Conservation (phyloP, 2,113 vertebrate species). For the Tachycineta bicolor region DNA sequence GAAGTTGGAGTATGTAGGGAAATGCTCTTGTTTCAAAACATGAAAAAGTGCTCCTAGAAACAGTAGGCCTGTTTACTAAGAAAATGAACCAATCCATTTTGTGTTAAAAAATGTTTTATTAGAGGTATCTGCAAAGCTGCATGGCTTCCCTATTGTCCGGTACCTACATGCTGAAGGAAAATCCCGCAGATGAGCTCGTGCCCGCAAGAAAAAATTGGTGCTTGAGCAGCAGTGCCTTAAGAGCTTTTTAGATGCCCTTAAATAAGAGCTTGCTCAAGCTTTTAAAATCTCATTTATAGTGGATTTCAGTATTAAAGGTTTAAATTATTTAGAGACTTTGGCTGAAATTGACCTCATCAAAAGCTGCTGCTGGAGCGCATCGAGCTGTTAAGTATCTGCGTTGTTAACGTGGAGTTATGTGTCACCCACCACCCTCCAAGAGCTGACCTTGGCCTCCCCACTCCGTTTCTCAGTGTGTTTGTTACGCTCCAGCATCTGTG, state of each 20-base stretch:
- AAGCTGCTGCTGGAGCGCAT: constrained; percentile 15
- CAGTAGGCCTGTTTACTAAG: background rate
- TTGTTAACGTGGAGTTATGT: background rate
- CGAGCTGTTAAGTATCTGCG: background rate
- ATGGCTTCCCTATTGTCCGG: background rate
- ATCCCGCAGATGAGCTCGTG: background rate
- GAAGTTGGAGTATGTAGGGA: background rate
- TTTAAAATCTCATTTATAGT: constrained; percentile 13
- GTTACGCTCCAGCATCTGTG: background rate
- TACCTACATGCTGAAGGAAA: background rate
- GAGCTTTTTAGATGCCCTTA: background rate
- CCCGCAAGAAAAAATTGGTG: background rate
- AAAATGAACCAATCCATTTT: background rate
- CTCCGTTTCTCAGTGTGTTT: background rate
- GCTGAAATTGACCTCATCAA: background rate
- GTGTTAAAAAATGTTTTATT: background rate
- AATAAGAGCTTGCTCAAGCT: background rate
- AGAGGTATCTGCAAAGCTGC: background rate
- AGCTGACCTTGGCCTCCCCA: constrained; percentile 17
- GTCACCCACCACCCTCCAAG: background rate
- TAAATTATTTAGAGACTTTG: constrained; percentile 27
- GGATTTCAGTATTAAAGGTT: constrained; percentile 19
- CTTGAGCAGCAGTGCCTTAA: background rate
- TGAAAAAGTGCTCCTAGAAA: background rate
- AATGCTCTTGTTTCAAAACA: background rate